Percentiles rank a stretch among this genome's conserved stretches.
These are phyloP conservation scores for Hypomecis punctinalis DNA, from an alignment of 2,888 invertebrate genomes.

Conservation along the genomic window DNA sequence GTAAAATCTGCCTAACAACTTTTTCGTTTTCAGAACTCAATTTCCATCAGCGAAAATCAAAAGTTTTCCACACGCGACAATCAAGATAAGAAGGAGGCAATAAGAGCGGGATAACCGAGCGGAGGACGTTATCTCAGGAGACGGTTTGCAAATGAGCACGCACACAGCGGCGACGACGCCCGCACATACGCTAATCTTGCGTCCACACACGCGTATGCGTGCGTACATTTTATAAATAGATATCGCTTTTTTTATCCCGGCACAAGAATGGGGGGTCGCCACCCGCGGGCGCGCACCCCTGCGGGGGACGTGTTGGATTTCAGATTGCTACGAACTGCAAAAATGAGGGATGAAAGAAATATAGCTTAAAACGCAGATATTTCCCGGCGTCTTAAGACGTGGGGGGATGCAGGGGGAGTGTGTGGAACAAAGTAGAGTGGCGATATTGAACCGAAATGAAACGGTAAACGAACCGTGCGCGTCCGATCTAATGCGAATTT, in stretches of 20 bases:
- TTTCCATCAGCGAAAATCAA: constrained; percentile 75
- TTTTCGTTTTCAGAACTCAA: constrained; percentile 73
- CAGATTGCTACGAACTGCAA: constrained; percentile 86
- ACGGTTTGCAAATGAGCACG: constrained; percentile 85
- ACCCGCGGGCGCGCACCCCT: constrained; percentile 75
- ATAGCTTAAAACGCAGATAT: constrained; percentile 86
- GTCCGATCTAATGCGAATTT: constrained; percentile 86
- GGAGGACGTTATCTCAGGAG: constrained; percentile 84
- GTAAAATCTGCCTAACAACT: constrained; percentile 51
- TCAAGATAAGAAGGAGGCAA: constrained; percentile 82
- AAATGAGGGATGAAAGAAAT: constrained; percentile 87
- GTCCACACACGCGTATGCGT: constrained; percentile 76
- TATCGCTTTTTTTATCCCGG: constrained; percentile 85
- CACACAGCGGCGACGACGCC: constrained; percentile 65
- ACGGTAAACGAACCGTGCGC: constrained; percentile 85
- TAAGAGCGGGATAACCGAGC: constrained; percentile 83
- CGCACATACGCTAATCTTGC: constrained; percentile 71
- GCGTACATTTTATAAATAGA: constrained; percentile 85
- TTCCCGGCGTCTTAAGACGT: constrained; percentile 84
- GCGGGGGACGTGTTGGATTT: constrained; percentile 85
- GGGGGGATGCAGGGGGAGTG: constrained; percentile 73
- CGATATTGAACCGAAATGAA: constrained; percentile 85
- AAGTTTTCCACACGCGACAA: constrained; percentile 81
- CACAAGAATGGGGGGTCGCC: constrained; percentile 82
- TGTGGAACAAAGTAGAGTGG: constrained; percentile 85